Conservation (phyloP, 92 coral and sea anemone genomes). For the Phymanthus crucifer region DNA sequence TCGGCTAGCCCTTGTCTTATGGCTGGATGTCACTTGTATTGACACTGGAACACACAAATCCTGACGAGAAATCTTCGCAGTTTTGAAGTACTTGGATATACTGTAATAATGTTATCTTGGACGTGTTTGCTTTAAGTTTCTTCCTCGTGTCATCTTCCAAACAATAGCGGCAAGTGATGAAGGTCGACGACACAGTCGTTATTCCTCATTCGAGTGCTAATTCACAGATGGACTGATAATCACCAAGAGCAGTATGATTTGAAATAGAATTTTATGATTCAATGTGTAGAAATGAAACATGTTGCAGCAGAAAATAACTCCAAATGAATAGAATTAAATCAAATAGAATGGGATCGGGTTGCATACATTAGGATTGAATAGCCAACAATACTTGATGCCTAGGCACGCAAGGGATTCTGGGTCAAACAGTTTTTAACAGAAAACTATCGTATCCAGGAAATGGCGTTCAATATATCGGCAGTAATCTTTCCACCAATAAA, state of each 20-base stretch:
- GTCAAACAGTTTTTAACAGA: too few species aligned
- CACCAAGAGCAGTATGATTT: background rate
- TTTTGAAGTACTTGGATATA: slow-evolving; percentile 13
- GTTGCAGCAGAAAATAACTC: background rate
- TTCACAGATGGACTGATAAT: background rate
- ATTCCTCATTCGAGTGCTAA: background rate
- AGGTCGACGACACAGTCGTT: background rate
- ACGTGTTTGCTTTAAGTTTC: slow-evolving; percentile 6
- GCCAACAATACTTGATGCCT: too few species aligned
- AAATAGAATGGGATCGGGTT: too few species aligned
- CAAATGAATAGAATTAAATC: background rate
- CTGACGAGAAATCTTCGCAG: background rate
- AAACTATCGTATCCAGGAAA: too few species aligned
- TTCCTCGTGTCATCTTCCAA: slow-evolving; percentile 6
- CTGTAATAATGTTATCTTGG: slow-evolving; percentile 21
- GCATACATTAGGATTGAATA: too few species aligned
- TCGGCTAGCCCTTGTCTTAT: background rate
- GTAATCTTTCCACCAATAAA: too few species aligned
- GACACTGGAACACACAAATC: background rate
- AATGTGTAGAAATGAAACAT: background rate
- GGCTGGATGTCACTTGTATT: background rate
- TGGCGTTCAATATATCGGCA: too few species aligned
- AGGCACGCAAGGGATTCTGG: too few species aligned
- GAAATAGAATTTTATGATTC: background rate
- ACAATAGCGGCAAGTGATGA: background rate